Base-by-base conservation (phyloP, 2,797 vertebrate species). In the Crenichthys baileyi region DNA sequence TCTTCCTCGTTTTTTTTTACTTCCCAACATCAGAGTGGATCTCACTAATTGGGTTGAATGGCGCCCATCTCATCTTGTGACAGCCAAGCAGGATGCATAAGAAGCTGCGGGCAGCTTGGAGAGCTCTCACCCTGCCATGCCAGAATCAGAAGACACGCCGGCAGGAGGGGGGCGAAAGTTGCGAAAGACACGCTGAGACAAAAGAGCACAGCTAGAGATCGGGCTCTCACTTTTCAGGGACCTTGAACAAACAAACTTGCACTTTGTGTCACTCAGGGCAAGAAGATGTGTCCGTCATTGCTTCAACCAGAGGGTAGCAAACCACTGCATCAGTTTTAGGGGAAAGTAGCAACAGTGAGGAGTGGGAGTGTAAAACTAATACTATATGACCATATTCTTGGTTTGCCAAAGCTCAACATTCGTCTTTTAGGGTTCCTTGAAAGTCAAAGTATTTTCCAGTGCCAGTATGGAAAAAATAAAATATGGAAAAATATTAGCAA, bases 31-130 rank as follows among this genome's bases (percentile, higher is more conserved):
- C 95, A 95, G 91, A 95, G 94, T 93, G 92, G 94, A 95, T 95
- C 95, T 94, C 85, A 91, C 92, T 95, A 96, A 95, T 95, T 95
- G 93, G 95, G 90, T 95, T 95, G 93, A 93, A 94, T 89, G 90
- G 91, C 85, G 92, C 91, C 90, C 85, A 92, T 93, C 92, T 89
- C 83, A 73, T 89, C 84, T 83, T 82, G 88, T 94, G 92, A 95
- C 94, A 94, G 92, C 93, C 95, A 93, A 90, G 86, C 89, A 83
- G 90, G 93, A 92, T 91, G 92, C 90, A 86, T 86, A 87, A 89
- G 92, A 86, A 89, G 94, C 94, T 94, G 90, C 89, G 78, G 93
- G 94, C 93, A 90, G 93, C 94, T 93, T 93, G 91, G 90, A 91
- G 91, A 88, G 87, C 88, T 93, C 88, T 90, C 90, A 90, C 91